Evolutionary conservation across 2,888 invertebrate genomes (phyloP), one percentile per base, ranked within the genome.

Genomic region (Drosophila antonietae): DNA sequence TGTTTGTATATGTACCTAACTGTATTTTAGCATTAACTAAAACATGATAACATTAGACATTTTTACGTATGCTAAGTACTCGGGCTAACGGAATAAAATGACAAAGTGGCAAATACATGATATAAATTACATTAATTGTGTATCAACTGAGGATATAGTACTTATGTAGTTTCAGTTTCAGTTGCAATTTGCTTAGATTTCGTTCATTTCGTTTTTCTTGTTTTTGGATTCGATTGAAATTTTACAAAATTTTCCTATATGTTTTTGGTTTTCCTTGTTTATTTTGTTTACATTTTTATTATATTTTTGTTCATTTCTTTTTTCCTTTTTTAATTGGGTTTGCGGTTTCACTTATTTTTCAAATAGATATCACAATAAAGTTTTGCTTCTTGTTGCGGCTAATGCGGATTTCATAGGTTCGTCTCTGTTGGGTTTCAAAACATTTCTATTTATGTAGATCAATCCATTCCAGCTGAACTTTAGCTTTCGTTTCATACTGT

Each of bases 351-450:
- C 68, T 86, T 83, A 84, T 87, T 84, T 89, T 89, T 90, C 78
- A 76, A 81, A 83, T 82, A 83, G 79, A 80, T 80, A 89, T 87
- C 75, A 80, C 82, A 81, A 81, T 80, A 75, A 78, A 77, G 78
- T 82, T 85, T 75, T 81, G 80, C 74, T 77, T 65, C 68, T 75
- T 72, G 68, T 77, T 78, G 70, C 73, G 80, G 70, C 57, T 80
- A 62, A 71, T 83, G 63, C 81, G 81, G 71, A 78, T 83, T 81
- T 69, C 28, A 37, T 41, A 53, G 46, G 64, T 51, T 77, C 69
- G 59, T 67, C 44, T 61, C 57, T 63, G 28, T 28, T 6, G 44
- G 51, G 28, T 58, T 62, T 68, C 61, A 47, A 75, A 63, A 58
- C 49, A 33, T 59, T 31, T 23, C 28, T 15, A 14, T 37, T 14